Conservation (phyloP, 1,140 invertebrate species). For the Paralvinella palmiformis region DNA sequence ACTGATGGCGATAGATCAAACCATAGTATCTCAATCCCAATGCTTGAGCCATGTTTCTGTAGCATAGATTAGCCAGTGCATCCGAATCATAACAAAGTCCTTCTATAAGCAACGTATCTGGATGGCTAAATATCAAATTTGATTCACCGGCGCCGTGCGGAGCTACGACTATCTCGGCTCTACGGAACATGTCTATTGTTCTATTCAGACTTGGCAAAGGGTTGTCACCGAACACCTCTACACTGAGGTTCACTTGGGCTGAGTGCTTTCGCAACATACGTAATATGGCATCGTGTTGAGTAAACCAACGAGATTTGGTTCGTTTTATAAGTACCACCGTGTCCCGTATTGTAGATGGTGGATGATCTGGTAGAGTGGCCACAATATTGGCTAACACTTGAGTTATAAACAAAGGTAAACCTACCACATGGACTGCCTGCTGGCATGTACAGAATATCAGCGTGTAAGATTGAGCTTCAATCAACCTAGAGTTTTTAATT, state of each 20-base stretch:
- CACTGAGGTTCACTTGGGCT: background rate
- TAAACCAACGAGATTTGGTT: background rate
- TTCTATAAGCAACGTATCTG: background rate
- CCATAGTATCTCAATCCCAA: background rate
- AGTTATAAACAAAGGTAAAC: background rate
- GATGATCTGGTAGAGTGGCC: too few relatives aligned
- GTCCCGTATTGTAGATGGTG: background rate
- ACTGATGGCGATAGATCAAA: too few relatives aligned
- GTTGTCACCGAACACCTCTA: background rate
- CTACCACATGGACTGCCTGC: background rate
- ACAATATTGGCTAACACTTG: too few relatives aligned
- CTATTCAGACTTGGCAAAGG: background rate
- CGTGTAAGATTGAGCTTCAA: too few relatives aligned
- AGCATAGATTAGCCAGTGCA: background rate
- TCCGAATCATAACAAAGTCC: background rate
- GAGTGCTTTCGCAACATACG: background rate
- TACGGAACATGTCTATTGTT: background rate
- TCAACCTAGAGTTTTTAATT: too few relatives aligned
- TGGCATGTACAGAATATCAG: background rate
- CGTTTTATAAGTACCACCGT: background rate
- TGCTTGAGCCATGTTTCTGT: background rate
- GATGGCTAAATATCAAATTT: background rate
- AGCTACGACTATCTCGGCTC: too few relatives aligned
- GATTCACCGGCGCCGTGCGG: background rate
- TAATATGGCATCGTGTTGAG: background rate